A percentile compares a stretch with the other conserved stretches of the same genome.
Conservation (phyloP, 2,113 vertebrate genomes). For the Plotosus lineatus region DNA sequence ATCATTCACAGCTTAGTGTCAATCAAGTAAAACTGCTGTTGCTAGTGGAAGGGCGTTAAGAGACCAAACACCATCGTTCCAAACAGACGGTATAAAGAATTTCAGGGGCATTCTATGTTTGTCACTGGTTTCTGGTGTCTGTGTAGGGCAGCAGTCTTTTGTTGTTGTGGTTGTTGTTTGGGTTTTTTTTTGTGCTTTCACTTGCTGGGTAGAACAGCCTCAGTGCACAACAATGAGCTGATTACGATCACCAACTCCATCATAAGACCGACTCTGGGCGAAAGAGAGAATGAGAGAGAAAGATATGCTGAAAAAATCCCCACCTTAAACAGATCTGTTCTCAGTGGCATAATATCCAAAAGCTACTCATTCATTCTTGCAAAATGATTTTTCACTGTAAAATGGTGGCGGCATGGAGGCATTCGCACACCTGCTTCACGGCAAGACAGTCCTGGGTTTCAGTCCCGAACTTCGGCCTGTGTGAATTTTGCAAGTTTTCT, state of each 20-base stretch:
- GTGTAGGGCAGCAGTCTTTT: background rate
- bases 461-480: no score
- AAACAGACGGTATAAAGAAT: background rate
- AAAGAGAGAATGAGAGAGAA: background rate
- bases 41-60: background rate
- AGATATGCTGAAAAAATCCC: background rate
- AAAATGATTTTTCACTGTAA: background rate
- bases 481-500: no score
- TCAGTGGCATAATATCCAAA: background rate
- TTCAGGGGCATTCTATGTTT: background rate
- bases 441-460: no score
- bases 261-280: background rate
- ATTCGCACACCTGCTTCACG: no score
- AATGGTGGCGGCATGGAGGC: background rate
- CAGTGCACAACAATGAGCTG: background rate
- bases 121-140: background rate
- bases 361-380: background rate
- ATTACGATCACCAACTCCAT: background rate
- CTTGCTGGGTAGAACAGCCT: background rate
- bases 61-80: background rate
- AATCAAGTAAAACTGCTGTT: background rate
- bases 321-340: background rate
- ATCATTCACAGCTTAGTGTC: background rate
- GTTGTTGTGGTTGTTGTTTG: no score
- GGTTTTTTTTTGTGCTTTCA: background rate